Base-by-base conservation (phyloP, 2,797 vertebrate genomes). In the Salarias fasciatus region DNA sequence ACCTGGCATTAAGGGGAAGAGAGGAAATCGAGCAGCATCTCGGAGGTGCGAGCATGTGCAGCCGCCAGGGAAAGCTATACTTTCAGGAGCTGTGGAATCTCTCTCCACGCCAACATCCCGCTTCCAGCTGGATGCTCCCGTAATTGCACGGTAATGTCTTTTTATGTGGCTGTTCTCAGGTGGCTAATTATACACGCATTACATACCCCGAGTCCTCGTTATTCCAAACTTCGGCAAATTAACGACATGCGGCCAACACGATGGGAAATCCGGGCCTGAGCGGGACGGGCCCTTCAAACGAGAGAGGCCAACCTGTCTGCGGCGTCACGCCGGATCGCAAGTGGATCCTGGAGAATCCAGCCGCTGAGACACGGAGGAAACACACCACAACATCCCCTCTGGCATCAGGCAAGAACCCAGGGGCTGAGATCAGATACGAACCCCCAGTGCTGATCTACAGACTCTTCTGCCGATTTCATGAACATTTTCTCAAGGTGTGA, bases 131-230 rank as follows among this genome's bases (percentile, higher is more conserved):
- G 77, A 86, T 53, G 73, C 75, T 65, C 80, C 86, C 77, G 90
- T 94, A 93, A 93, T 93, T 93, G 91, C 90, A 90, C 84, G 64
- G 90, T 92, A 91, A 93, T 91, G 88, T 91, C 81, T 91, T 92
- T 93, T 92, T 91, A 94, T 93, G 90, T 90, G 86, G 90, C 88
- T 88, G 86, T 79, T 91, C 91, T 93, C 91, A 91, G 90, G 91
- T 93, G 90, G 87, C 89, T 93, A 93, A 94, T 94, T 93, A 93
- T 86, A 92, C 85, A 91, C 91, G 90, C 87, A 91, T 92, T 92
- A 93, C 91, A 93, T 89, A 89, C 84, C 82, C 88, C 18, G 49
- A 88, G 82, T 87, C 69, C 83, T 88, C 92, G 91, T 93, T 93
- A 88, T 93, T 92, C 90, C 91, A 89, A n/a, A 89, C 91, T 88